Evolutionary conservation across 2,797 vertebrate genomes (phyloP).

Genomic region (Chelidonichthys spinosus): DNA sequence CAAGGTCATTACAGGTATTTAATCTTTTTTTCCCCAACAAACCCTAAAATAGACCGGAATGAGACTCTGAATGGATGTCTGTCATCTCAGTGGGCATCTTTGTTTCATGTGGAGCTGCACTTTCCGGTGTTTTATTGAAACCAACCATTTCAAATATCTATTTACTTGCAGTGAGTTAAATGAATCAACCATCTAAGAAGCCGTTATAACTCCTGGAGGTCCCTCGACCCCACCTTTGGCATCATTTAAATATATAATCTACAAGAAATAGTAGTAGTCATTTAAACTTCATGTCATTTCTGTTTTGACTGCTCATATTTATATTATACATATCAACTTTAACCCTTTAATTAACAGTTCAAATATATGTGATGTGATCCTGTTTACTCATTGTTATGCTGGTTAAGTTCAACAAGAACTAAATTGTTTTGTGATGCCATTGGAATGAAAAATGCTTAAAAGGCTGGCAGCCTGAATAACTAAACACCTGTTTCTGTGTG

Average conservation of each 20-base stretch:
- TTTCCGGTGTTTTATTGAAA: slow-evolving; percentile 9
- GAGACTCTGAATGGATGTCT: neutral
- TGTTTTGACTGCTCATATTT: slow-evolving; percentile 27
- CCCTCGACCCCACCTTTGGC: neutral
- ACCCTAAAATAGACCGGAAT: slow-evolving; percentile 20
- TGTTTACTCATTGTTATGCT: slow-evolving; percentile 30
- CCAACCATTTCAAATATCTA: neutral
- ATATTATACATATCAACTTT: slow-evolving; percentile 11
- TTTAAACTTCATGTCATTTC: neutral
- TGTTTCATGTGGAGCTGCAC: slow-evolving; percentile 12
- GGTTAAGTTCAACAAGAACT: neutral
- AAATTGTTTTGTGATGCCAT: slow-evolving; percentile 47
- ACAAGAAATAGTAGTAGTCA: neutral
- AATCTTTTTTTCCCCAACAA: neutral
- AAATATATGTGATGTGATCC: slow-evolving; percentile 16
- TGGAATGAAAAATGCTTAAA: slow-evolving; percentile 7
- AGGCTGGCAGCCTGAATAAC: slow-evolving; percentile 38
- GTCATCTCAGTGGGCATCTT: neutral
- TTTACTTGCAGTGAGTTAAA: slow-evolving; percentile 27
- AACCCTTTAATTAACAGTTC: slow-evolving; percentile 11
- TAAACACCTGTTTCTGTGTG: slow-evolving; percentile 7
- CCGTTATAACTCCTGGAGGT: neutral
- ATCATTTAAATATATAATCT: neutral
- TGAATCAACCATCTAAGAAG: neutral
- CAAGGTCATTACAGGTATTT: slow-evolving; percentile 38